Evolutionary conservation across 2,888 invertebrate genomes (phyloP), one percentile per base, ranked within the genome.

Genomic region (Drosophila pseudotakahashii): DNA sequence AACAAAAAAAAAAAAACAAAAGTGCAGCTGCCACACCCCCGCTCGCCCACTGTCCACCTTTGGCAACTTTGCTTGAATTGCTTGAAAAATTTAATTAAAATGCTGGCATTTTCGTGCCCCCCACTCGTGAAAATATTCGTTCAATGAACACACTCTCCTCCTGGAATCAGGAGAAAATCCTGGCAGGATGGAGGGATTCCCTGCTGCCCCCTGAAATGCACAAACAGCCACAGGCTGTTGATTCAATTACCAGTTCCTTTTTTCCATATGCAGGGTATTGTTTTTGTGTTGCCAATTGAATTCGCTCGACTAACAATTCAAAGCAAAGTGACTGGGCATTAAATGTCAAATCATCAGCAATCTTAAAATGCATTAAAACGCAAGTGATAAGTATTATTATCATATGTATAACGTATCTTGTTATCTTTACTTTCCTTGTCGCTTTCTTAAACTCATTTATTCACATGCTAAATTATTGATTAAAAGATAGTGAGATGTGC

Each of bases 31-130:
- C 37, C 26, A 32, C 32, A 30, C 45, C 57, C 44, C 14, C 5
- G 7, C 16, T 7, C 36, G 53, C 19, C 53, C 50, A 42, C 42
- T 72, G 78, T 68, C 82, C 79, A 79, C 79, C 79, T 69, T 59
- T 62, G 59, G 77, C 52, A 81, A 77, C 53, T 82, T 76, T 72
- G 76, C 70, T 77, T 75, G 75, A 81, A 80, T 77, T 77, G 79
- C 79, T 75, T 72, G 73, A 78, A 82, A 47, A 81, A 84, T 84
- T 80, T 84, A 82, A 84, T 82, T 82, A 84, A 82, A 82, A 80
- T 74, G 78, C 77, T 84, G 75, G 75, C 66, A 77, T 26, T 26
- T 26, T 26, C 5, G 6, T 26, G 26, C 26, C 52, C 68, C 11
- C 19, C 9, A 44, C 32, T 52, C 26, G 51, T 37, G 44, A 45